phyloP scores from a whole-genome alignment of 2,797 vertebrate species.

The Fringilla coelebs region DNA sequence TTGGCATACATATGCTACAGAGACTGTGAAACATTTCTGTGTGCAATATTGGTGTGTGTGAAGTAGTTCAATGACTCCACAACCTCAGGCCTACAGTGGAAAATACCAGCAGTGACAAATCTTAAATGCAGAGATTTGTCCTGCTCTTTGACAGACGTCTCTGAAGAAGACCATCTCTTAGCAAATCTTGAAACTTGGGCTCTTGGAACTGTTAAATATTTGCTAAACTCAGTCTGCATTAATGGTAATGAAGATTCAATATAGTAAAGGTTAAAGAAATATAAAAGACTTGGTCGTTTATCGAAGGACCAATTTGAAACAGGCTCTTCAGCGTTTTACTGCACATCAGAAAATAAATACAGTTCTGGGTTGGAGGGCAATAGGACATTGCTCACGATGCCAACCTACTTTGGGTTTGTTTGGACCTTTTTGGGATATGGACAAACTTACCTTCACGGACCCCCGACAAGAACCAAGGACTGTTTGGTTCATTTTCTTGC shows the following conservation, averaged over 20 bases:
- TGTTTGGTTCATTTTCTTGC: fast-evolving
- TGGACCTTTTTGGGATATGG: fast-evolving
- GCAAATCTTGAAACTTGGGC: neutral
- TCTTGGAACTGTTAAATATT: neutral
- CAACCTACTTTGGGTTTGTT: fast-evolving
- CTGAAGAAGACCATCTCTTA: neutral
- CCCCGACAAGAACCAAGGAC: fast-evolving
- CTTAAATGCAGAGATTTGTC: neutral
- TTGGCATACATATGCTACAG: neutral
- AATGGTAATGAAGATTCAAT: neutral
- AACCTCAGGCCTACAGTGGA: neutral
- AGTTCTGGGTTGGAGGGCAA: fast-evolving
- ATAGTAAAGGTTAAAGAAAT: neutral
- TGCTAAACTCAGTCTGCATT: neutral
- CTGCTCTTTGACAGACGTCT: neutral
- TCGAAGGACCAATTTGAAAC: neutral
- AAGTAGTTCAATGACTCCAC: neutral
- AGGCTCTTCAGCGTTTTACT: neutral
- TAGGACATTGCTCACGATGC: fast-evolving
- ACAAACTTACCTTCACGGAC: neutral
- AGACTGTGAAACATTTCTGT: neutral
- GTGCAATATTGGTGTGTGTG: too few species aligned
- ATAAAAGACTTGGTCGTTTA: neutral
- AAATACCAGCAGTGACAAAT: neutral
- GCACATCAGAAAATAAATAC: neutral